Evolutionary conservation across 2,113 vertebrate genomes (phyloP).

Genomic region (Xenus cinereus): DNA sequence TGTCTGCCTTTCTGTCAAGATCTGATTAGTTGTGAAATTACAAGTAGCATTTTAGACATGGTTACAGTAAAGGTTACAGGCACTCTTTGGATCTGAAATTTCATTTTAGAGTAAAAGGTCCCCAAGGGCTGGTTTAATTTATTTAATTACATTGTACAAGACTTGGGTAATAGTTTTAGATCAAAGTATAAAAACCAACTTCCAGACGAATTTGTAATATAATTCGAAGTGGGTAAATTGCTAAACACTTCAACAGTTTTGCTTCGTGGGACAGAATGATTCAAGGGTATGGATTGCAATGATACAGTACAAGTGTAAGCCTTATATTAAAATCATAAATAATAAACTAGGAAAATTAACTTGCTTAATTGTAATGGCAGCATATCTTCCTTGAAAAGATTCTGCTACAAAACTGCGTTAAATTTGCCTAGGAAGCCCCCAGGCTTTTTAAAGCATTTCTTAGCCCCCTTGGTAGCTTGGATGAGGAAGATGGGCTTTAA

Average conservation of each 20-base stretch:
- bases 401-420: not conserved
- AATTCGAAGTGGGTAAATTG: constrained; percentile 71
- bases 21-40: constrained; percentile 76
- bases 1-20: constrained; percentile 62
- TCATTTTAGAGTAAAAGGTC: constrained; percentile 73
- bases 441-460: not conserved
- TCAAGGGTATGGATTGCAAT: constrained; percentile 33
- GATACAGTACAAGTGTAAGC: not conserved
- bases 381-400: not conserved
- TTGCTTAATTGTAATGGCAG: constrained; percentile 33
- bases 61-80: constrained; percentile 72
- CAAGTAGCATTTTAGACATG: constrained; percentile 60
- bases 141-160: constrained; percentile 78
- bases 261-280: constrained; percentile 33
- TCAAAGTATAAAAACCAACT: constrained; percentile 73
- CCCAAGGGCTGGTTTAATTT: constrained; percentile 75
- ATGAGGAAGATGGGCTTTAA: not conserved
- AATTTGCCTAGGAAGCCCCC: not conserved
- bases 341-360: not conserved
- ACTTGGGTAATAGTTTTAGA: constrained; percentile 75
- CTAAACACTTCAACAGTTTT: constrained; percentile 60
- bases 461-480: not conserved
- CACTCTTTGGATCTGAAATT: constrained; percentile 72
- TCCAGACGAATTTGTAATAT: constrained; percentile 71
- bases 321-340: constrained; percentile 57